Evolutionary conservation across 2,797 vertebrate species (phyloP), one percentile per base, ranked within the genome.

Genomic region (Danio albolineatus): DNA sequence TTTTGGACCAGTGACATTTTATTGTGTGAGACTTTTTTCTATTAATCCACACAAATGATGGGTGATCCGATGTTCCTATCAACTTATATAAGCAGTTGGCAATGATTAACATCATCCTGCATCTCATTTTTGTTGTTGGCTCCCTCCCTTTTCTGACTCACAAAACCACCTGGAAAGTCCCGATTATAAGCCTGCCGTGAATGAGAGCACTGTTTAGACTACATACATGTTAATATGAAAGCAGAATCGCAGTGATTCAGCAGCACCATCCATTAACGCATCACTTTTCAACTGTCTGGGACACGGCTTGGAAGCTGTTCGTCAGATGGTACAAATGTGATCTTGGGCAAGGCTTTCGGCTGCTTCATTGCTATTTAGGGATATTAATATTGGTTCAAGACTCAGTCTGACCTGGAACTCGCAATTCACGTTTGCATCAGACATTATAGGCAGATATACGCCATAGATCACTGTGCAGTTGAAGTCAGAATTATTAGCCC

Each of bases 121-220:
- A 70, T 70, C 36, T 48, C 2, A 46, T 77, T 69, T 61, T 70
- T 48, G 9, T 57, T 59, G 8, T 78, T 56, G 51, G 56, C 65
- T 43, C 66, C 76, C 65, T 76, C 60, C 73, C 61, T 57, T 43
- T 69, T 69, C 53, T 78, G 76, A 78, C 44, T 78, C 65, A 78
- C 36, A 41, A 78, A n/a, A 60, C 65, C 76, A 78, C 76, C 76
- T 78, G 76, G 76, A 78, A 70, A 78, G 65, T 78, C 65, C 65
- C 36, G 66, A 41, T 61, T 51, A 41, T 43, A n/a, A 60, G 19
- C 28, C 6, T 10, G 28, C 13, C 7, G 4, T 78, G 65, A 78
- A 70, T 70, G 56, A 51, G 36, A 61, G 65, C 44, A 39, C 54
- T 78, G 65, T 78, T 70, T 60, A 51, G 43, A 51, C 17, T 43